Conservation (phyloP, 2,797 vertebrate genomes). For the Uromys caudimaculatus region DNA sequence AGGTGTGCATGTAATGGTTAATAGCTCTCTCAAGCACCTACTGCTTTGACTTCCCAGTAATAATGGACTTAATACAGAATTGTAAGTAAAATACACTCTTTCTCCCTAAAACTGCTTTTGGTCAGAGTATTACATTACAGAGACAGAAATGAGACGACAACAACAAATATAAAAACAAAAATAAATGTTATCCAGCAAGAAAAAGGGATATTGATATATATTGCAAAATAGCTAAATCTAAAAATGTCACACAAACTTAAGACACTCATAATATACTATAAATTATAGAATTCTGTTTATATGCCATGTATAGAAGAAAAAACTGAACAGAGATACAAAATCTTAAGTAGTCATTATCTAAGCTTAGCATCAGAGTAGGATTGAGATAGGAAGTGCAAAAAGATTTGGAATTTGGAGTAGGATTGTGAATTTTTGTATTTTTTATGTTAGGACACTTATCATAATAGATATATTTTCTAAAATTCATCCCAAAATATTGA, state of each 20-base stretch:
- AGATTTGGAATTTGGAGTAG: neutral
- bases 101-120: neutral
- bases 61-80: neutral
- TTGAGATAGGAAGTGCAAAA: neutral
- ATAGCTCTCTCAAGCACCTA: neutral
- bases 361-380: neutral
- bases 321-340: neutral
- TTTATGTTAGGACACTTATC: neutral
- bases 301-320: neutral
- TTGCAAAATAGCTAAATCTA: neutral
- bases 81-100: neutral
- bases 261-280: neutral
- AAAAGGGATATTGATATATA: neutral
- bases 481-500: neutral
- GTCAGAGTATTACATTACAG: neutral
- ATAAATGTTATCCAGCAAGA: neutral
- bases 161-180: neutral
- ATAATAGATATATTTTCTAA: neutral
- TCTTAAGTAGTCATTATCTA: neutral
- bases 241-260: neutral
- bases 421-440: constrained; percentile 1
- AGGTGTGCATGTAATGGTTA: neutral
- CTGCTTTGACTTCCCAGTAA: neutral
- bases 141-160: neutral
- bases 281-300: neutral